Percentiles rank a stretch among this genome's conserved stretches.
Conservation (phyloP, 2,797 vertebrate genomes). For the Pangasius larnaudii region DNA sequence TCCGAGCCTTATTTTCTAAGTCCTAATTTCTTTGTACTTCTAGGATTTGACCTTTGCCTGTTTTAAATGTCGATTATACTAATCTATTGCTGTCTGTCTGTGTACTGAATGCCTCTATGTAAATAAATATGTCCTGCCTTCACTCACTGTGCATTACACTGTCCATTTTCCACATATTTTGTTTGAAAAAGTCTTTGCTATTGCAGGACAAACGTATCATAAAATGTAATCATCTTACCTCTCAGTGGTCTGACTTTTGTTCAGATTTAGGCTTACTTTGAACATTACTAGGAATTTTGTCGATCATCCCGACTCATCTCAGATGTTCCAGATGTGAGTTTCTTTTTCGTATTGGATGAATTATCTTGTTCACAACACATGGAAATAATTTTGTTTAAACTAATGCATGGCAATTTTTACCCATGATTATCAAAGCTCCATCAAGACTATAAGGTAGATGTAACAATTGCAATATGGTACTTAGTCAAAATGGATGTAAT, state of each 20-base stretch:
- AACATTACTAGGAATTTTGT: not conserved
- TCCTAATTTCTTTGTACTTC: not conserved
- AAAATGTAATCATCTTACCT: not conserved
- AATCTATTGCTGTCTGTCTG: not conserved
- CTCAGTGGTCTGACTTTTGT: not conserved
- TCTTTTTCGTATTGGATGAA: not conserved
- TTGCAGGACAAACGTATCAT: too few species aligned
- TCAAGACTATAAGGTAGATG: not conserved
- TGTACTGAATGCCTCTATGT: not conserved
- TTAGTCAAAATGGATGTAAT: not conserved
- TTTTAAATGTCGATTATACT: not conserved
- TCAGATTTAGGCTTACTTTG: not conserved
- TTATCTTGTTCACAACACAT: not conserved
- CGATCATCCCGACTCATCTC: not conserved
- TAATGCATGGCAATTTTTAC: not conserved
- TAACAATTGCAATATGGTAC: not conserved
- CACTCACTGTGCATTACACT: too few species aligned
- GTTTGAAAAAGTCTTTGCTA: too few species aligned
- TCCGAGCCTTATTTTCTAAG: not conserved
- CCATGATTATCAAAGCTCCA: not conserved
- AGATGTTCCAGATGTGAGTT: not conserved
- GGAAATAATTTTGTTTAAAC: not conserved
- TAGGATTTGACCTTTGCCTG: not conserved
- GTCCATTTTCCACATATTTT: too few species aligned
- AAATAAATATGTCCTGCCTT: too few species aligned